Base-by-base conservation (phyloP, 2,888 invertebrate species). In the Drepanosiphum platanoidis region DNA sequence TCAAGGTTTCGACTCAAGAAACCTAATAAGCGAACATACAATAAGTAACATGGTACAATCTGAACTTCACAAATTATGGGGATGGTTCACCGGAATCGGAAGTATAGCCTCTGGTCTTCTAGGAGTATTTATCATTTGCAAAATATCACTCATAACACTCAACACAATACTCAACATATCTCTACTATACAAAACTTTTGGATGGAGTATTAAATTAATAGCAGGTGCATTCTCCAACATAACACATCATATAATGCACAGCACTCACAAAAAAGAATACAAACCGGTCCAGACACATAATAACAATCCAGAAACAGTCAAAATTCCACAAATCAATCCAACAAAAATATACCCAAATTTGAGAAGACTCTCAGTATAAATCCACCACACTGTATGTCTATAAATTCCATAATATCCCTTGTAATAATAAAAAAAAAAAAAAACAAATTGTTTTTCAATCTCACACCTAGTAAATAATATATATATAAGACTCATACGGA, bases 11-110 rank as follows among this genome's bases (percentile, higher is more conserved):
- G 3, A 36, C 7, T 36, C 30, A n/a, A 68, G 8, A 8, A 34
- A 18, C 36, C 9, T 68, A 36, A 68, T 36, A 15, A n/a, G n/a
- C 9, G 36, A 70, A 39, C 36, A 70, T 13, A 36, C 64, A 27
- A 64, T 64, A 11, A 13, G 64, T 11, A 36, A 70, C 22, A n/a
- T 39, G 13, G 70, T 71, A 71, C 13, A 71, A 27, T 42, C 11
- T 11, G 42, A 71, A 71, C 22, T 70, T n/a, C 7, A 71, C 3
- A 27, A 71, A 30, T 13, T 71, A 27, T 71, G 71, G 71, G 71
- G 71, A 13, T 71, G 42, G 71, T 71, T 71, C 27, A 42, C 30
- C 5, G 27, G 11, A 4, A 42, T 71, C 18, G 71, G 42, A 15
- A 18, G 42, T 5, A 27, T 71, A 7, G 8, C 30, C 2, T 71